Evolutionary conservation across 2,888 invertebrate species (phyloP).

Genomic region (Conomelus anceps): DNA sequence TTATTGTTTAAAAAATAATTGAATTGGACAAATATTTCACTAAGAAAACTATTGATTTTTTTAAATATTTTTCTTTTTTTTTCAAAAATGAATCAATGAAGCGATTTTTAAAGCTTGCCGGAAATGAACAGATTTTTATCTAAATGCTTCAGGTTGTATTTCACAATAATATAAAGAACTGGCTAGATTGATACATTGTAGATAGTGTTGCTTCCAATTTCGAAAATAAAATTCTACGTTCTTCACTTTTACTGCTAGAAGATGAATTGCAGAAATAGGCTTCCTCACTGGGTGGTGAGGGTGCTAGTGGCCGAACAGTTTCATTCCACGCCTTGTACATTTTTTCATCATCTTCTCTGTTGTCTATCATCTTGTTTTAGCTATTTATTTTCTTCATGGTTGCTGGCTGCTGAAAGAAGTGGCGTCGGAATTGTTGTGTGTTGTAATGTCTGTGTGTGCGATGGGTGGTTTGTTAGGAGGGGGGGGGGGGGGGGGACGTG

Average conservation of each 20-base stretch:
- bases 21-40: too few relatives aligned
- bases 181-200: neutral
- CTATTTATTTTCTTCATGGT: neutral
- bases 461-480: neutral
- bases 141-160: neutral
- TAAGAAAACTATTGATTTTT: too few relatives aligned
- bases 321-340: neutral
- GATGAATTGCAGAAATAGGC: neutral
- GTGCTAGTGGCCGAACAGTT: neutral
- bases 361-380: neutral
- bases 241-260: neutral
- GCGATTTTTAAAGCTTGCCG: too few relatives aligned
- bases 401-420: neutral
- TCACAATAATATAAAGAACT: neutral
- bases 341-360: neutral
- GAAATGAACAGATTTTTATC: too few relatives aligned
- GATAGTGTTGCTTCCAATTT: neutral
- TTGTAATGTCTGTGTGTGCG: neutral
- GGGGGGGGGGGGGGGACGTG: neutral
- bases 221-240: neutral
- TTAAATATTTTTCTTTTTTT: too few relatives aligned
- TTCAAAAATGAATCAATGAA: too few relatives aligned
- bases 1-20: too few relatives aligned
- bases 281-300: too few relatives aligned
- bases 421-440: neutral